Evolutionary conservation across 2,113 vertebrate species (phyloP).

Genomic region (Gambusia holbrooki): DNA sequence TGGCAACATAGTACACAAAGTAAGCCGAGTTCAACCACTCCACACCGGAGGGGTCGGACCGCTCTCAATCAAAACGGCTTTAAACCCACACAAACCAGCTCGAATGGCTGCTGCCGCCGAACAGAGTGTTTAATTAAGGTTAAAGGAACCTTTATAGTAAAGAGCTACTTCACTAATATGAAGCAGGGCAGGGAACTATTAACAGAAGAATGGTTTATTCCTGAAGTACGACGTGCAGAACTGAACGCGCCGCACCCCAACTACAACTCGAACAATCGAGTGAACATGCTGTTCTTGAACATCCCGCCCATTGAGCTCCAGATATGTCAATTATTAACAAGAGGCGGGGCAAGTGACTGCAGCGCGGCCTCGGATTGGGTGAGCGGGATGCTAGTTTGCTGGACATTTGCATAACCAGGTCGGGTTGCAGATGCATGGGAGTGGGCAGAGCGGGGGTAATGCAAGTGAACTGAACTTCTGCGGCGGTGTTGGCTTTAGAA

Average conservation of each 20-base stretch:
- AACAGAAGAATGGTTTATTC: constrained; percentile 83
- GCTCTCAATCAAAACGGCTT: constrained; percentile 4
- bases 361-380: constrained; percentile 34
- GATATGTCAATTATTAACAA: constrained; percentile 37
- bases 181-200: constrained; percentile 28
- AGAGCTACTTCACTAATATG: neutral
- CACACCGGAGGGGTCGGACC: constrained; percentile 57
- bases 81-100: neutral
- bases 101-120: neutral
- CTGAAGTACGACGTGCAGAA: constrained; percentile 93
- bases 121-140: neutral
- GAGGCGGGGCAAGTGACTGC: constrained; percentile 1
- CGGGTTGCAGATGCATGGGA: constrained; percentile 80
- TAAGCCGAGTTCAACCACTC: constrained; percentile 79
- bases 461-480: constrained; percentile 82
- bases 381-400: neutral
- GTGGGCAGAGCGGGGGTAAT: constrained; percentile 75
- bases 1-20: constrained; percentile 87
- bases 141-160: neutral
- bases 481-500: constrained; percentile 54
- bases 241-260: constrained; percentile 90
- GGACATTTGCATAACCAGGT: constrained; percentile 79
- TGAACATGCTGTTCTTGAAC: constrained; percentile 22
- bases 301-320: neutral
- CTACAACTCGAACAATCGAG: constrained; percentile 70